phyloP scores from a whole-genome alignment of 2,113 vertebrate genomes.

The Spilogale gracilis region DNA sequence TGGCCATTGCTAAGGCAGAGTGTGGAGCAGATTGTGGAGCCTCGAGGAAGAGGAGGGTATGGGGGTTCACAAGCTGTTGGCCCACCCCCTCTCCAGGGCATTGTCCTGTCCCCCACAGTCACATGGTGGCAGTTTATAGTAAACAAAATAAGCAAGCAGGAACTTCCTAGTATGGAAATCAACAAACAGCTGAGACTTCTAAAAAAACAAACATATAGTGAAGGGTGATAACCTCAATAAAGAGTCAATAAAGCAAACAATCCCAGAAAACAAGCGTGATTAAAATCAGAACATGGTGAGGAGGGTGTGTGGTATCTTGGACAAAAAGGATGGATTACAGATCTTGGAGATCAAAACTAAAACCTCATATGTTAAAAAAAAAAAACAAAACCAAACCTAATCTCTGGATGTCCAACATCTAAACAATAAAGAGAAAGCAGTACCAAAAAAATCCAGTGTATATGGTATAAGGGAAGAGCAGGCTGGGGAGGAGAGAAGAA shows the following conservation, averaged over 20 bases:
- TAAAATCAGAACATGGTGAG: not conserved
- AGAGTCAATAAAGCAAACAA: not conserved
- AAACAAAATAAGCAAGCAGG: not conserved
- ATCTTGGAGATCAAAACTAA: not conserved
- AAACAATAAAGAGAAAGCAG: not conserved
- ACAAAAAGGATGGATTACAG: not conserved
- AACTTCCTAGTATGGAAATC: not conserved
- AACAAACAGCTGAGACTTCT: not conserved
- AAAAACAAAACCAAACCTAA: too few species aligned
- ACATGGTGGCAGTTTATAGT: not conserved
- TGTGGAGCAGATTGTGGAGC: not conserved
- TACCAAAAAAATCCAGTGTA: not conserved
- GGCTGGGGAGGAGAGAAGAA: not conserved
- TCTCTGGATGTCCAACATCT: not conserved
- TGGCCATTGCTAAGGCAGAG: too few species aligned
- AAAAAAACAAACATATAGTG: not conserved
- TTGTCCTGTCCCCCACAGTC: not conserved
- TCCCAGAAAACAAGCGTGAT: not conserved
- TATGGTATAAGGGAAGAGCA: not conserved
- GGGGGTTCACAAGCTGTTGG: not conserved
- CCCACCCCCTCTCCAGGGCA: fast-evolving
- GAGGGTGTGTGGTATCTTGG: not conserved
- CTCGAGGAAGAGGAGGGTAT: fast-evolving
- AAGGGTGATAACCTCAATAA: not conserved
- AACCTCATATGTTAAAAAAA: not conserved